Evolutionary conservation across 2,113 vertebrate genomes (phyloP).

Genomic region (Meles meles): DNA sequence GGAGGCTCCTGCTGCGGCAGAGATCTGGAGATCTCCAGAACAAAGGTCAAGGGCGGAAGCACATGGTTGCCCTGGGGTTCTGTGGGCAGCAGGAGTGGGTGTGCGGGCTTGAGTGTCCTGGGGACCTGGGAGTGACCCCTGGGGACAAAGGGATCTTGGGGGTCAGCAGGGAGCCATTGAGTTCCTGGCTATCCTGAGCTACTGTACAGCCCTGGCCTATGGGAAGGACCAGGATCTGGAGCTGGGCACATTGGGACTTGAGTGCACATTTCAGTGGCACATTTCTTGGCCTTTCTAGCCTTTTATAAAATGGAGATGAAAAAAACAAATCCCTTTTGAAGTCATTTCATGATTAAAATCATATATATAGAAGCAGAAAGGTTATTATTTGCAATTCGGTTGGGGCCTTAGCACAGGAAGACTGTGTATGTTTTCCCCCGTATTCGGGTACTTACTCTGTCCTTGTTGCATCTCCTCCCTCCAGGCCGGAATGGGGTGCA

Average conservation of each 20-base stretch:
- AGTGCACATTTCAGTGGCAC: accelerated
- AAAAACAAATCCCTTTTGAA: background rate
- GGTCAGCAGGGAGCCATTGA: background rate
- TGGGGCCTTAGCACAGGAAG: background rate
- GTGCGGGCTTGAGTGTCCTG: too few species aligned
- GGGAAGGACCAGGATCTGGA: background rate
- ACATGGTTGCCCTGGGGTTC: background rate
- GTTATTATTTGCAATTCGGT: background rate
- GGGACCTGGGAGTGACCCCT: background rate
- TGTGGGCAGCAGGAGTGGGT: background rate
- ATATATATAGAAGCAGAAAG: background rate
- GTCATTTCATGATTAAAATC: background rate
- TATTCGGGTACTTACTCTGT: accelerated
- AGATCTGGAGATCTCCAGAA: background rate
- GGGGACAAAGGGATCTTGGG: background rate
- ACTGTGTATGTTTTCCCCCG: accelerated
- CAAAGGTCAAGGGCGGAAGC: background rate
- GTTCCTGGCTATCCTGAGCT: background rate
- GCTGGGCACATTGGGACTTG: background rate
- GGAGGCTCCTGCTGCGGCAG: background rate
- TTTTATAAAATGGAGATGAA: background rate
- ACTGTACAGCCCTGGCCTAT: background rate
- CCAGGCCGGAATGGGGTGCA: background rate
- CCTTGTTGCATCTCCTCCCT: background rate
- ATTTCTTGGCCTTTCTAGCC: background rate